Base-by-base conservation (phyloP, 2,888 invertebrate species). In the Scaptomyza reducta region DNA sequence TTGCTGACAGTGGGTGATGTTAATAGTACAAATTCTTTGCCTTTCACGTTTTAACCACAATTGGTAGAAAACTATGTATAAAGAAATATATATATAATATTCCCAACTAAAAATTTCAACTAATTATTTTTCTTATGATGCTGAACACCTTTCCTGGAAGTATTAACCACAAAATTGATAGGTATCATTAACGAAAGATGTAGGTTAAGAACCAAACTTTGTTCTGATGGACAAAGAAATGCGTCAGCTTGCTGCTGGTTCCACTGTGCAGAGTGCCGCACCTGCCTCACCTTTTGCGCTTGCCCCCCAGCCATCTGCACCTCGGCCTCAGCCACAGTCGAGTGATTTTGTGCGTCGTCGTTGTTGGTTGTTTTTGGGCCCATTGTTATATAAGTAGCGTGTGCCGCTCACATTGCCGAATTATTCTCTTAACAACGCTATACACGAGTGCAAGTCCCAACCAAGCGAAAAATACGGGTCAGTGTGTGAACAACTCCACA, bases 381-480 rank as follows among this genome's bases (percentile, higher is more conserved):
- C 50, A 51, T 70, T 69, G 79, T 89, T 87, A 89, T 88, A 88
- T 89, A 88, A 89, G 87, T 74, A 87, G 88, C 87, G 88, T 79
- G 77, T 62, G 87, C 62, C 72, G 64, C 58, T 67, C 68, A 64
- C 72, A 74, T 58, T 65, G 70, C 69, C 61, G 68, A 88, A 87
- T 86, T 88, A 89, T 89, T 89, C 89, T 84, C 83, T 60, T 51
- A 59, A 35, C 51, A 73, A 53, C 66, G 67, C 55, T 68, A 74
- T 49, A 61, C 63, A 55, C 46, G 45, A 61, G 22, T 22, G 49
- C 71, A 55, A 60, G 70, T 68, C 68, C 66, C 74, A 64, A 40
- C 57, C 74, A 77, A 81, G 71, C 86, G 70, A 50, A 50, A 85
- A 85, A 84, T 67, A 79, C 82, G 82, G 87, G 85, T 82, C 82